Base-by-base conservation (phyloP, 2,113 vertebrate species). In the Psilopogon haemacephalus region DNA sequence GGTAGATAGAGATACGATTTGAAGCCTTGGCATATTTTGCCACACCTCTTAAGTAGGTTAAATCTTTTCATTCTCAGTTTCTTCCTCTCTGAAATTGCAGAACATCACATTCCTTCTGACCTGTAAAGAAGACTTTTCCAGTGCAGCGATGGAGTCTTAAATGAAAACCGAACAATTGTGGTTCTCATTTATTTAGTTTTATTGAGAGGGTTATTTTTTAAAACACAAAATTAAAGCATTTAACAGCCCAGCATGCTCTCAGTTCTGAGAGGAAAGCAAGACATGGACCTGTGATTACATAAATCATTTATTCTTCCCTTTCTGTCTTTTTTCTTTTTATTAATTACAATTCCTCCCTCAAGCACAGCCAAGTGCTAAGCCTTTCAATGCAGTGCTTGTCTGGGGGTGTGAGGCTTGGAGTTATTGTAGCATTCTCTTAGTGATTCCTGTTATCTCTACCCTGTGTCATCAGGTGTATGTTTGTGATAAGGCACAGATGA, bases 1-100 rank as follows among this genome's bases (percentile, higher is more conserved):
- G 15, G 19, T 74, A 11, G 11, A n/a, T 91, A 62, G 42, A 73
- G 68, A 76, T 2, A 80, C 65, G 74, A 83, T 83, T 83, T 83
- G 65, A 83, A 92, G 87, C n/a, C 20, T 2, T 52, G 40, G 11
- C 48, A 28, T 65, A 32, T 14, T 85, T 74, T 77, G 16, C 85
- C 18, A 38, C 48, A 59, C 38, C 42, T 87, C 83, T 92, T 65
- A 65, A 78, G 16, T 68, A 82, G 67, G 16, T 79, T 80, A 74
- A 60, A 26, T 89, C 18, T 12, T 86, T 37, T 27, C 32, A 44
- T 56, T 92, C 75, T 91, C 27, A 19, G 52, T 86, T 94, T 71
- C 67, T 37, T 83, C 30, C 54, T 10, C 11, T 77, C 42, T 91
- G 69, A 86, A 94, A 74, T 3, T 73, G 52, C 20, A 85, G 69